Conservation (phyloP, 53 echinoderm and acorn worm species). For the Echinometra lucunter region DNA sequence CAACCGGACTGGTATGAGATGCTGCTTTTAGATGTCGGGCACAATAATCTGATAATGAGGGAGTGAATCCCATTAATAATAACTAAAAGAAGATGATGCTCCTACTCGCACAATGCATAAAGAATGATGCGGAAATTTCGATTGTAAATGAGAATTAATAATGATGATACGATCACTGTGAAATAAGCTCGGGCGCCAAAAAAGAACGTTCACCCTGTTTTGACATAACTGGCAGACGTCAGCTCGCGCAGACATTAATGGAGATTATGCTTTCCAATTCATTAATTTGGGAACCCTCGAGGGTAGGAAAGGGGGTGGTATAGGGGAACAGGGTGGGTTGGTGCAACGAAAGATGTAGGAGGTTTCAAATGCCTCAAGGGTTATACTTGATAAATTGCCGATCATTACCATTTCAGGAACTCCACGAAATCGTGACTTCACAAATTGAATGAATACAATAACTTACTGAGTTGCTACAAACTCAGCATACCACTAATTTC, state of each 20-base stretch:
- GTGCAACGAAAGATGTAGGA: not conserved
- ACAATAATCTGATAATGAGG: not conserved
- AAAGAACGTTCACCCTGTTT: slow-evolving; percentile 46
- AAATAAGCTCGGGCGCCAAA: slow-evolving; percentile 61
- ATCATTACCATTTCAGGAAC: not conserved
- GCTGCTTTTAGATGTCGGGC: not conserved
- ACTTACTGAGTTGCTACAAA: not conserved
- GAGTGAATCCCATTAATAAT: slow-evolving; percentile 16
- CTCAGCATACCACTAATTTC: not conserved
- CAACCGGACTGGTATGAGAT: not conserved
- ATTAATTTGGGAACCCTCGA: not conserved
- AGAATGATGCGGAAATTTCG: slow-evolving; percentile 46
- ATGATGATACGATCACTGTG: slow-evolving; percentile 58
- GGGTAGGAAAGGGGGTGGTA: not conserved
- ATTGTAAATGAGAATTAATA: slow-evolving; percentile 63
- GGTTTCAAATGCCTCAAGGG: not conserved
- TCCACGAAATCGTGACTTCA: not conserved
- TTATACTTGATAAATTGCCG: not conserved
- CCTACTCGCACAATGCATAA: not conserved
- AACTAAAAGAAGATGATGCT: slow-evolving; percentile 2
- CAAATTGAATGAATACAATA: not conserved
- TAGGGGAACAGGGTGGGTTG: not conserved
- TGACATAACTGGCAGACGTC: slow-evolving; percentile 22
- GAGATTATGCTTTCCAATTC: slow-evolving; percentile 47
- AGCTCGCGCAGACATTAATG: slow-evolving; percentile 23